phyloP scores from a whole-genome alignment of 2,797 vertebrate genomes.

The Silurus aristotelis region DNA sequence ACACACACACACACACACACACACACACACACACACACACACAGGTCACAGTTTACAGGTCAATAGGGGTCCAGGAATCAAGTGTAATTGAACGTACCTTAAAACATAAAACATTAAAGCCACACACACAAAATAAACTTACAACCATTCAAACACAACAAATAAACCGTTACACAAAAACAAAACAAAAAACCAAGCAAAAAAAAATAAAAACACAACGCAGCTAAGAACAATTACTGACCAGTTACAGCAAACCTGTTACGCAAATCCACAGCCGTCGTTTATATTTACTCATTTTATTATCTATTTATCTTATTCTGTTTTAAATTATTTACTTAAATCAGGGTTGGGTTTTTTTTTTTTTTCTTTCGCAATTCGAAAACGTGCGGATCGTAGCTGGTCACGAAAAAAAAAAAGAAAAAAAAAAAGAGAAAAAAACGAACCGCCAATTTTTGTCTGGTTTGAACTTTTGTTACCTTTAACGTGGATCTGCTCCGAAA shows the following conservation, averaged over 20 bases:
- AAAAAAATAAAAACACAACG: constrained; percentile 44
- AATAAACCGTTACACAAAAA: constrained; percentile 22
- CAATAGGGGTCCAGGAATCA: constrained; percentile 74
- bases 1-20: constrained; percentile 53
- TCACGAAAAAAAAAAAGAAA: too few relatives aligned
- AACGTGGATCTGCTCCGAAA: neutral
- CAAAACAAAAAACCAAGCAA: constrained; percentile 40
- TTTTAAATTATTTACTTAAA: neutral
- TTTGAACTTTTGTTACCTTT: neutral
- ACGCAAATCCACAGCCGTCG: neutral
- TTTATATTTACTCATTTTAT: neutral
- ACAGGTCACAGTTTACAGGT: constrained; percentile 77
- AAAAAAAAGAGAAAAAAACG: neutral
- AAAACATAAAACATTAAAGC: constrained; percentile 72
- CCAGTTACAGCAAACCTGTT: constrained; percentile 15
- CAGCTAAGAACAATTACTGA: constrained; percentile 48
- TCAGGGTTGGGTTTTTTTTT: too few relatives aligned
- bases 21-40: constrained; percentile 41
- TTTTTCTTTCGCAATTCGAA: too few relatives aligned
- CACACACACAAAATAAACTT: constrained; percentile 54
- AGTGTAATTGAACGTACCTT: constrained; percentile 77
- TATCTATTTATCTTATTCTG: neutral
- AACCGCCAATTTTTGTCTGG: neutral
- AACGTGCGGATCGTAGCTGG: neutral
- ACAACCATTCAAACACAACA: constrained; percentile 26